Base-by-base conservation (phyloP, 2,113 vertebrate species). In the Salvelinus namaycush region DNA sequence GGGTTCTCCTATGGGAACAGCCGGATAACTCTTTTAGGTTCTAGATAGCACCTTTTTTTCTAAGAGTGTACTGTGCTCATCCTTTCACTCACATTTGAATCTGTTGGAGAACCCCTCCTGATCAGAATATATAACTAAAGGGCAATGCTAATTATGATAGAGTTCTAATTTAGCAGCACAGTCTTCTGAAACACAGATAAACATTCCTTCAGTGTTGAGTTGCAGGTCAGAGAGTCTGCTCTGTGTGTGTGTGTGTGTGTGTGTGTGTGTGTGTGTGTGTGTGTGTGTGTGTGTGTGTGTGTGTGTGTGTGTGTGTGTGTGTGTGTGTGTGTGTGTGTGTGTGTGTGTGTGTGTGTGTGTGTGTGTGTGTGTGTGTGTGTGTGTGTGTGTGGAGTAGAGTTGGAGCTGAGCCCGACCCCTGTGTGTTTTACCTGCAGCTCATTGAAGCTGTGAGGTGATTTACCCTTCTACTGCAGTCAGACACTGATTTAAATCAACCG, bases 361-460 rank as follows among this genome's bases (percentile, higher is more conserved):
- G 57, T n/a, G 70, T 76, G 31, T 39, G 22, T 29, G 22, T 31
- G 34, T 39, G 7, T 1, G 34, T 39, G 34, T 39, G 57, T 24
- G 70, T 73, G 24, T 51, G 22, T 20, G 24, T 31, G 34, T 39
- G 39, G 31, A 34, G 5, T 34, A 34, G 39, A 44, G 57, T 80
- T 88, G 82, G 79, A 88, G 86, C 87, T 27, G 9, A 84, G 87
- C 81, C 77, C 78, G 72, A 83, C 79, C 86, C 79, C 77, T 84
- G 82, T 80, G 87, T 89, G 85, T 90, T 89, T 87, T 91, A 88
- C 87, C 87, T 91, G 91, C 89, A 93, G 93, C 85, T 91, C 87
- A 91, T 90, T 93, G 90, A 91, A 90, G 89, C 67, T 18, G 77
- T 78, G 82, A 87, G 88, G 83, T 85, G 88, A 92, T 91, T 90